Conservation (phyloP, 1,140 invertebrate genomes). For the Adoxophyes honmai region DNA sequence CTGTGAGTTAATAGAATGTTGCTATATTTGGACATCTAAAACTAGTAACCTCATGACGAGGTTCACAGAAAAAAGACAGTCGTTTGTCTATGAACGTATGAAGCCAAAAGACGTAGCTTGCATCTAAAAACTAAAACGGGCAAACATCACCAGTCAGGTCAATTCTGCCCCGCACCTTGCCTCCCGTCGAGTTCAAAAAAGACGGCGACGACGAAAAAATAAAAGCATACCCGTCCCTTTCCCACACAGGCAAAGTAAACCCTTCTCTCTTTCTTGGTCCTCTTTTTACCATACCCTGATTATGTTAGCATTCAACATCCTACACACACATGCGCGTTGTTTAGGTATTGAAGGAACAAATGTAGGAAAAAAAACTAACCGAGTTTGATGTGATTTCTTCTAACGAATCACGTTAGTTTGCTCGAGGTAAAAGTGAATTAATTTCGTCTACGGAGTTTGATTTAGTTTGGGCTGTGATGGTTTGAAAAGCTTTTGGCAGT, state of each 20-base stretch:
- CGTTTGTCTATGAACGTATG: too few species aligned
- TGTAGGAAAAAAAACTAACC: neutral
- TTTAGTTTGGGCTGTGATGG: too few species aligned
- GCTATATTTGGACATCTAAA: too few species aligned
- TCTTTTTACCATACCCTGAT: neutral
- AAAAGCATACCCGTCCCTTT: conserved; percentile 19
- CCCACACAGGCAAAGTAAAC: neutral
- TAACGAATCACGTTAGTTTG: conserved; percentile 1
- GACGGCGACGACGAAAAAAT: conserved; percentile 50
- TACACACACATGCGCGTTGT: neutral
- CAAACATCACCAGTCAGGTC: conserved; percentile 45
- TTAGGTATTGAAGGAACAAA: conserved; percentile 8
- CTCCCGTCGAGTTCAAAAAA: conserved; percentile 64
- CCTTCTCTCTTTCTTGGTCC: neutral
- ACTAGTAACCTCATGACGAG: too few species aligned
- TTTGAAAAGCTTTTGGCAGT: too few species aligned
- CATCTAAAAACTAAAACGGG: neutral
- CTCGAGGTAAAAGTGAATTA: neutral
- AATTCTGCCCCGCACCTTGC: conserved; percentile 69
- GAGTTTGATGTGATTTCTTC: conserved; percentile 12
- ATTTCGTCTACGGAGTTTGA: too few species aligned
- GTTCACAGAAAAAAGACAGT: too few species aligned
- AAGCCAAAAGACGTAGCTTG: too few species aligned
- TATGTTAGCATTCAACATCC: neutral
- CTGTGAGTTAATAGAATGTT: too few species aligned